These are phyloP conservation scores for Cotesia congregata DNA, from an alignment of 2,888 invertebrate species.

Conservation along the genomic window DNA sequence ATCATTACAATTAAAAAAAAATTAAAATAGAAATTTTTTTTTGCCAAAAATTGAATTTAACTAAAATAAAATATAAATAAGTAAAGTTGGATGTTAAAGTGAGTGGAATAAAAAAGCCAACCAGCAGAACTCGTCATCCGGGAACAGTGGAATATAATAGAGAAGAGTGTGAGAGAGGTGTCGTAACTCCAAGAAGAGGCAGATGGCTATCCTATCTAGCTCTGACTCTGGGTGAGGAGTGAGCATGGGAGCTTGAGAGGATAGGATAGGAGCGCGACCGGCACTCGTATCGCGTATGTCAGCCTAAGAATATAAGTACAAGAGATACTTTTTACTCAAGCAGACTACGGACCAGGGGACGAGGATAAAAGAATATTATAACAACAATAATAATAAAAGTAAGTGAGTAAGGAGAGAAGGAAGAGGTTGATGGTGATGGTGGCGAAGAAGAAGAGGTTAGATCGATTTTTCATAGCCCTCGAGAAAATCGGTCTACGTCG, in stretches of 20 bases:
- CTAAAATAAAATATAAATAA: not conserved
- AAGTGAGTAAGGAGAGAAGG: not conserved
- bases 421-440: not conserved
- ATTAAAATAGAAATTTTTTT: no score
- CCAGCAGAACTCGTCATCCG: not conserved
- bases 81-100: not conserved
- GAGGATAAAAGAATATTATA: not conserved
- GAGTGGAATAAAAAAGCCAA: not conserved
- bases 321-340: not conserved
- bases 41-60: not conserved
- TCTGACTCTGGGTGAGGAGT: not conserved
- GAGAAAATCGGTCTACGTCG: slow-evolving; percentile 45
- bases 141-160: not conserved
- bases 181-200: not conserved
- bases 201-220: not conserved
- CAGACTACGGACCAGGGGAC: not conserved
- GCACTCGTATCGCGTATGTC: not conserved
- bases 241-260: not conserved
- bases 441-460: slow-evolving; percentile 55
- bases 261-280: not conserved
- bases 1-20: no score
- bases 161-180: not conserved
- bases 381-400: not conserved
- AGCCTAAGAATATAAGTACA: not conserved
- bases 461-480: slow-evolving; percentile 64